Evolutionary conservation across 2,888 invertebrate species (phyloP), one percentile per base, ranked within the genome.

Genomic region (Drosophila yooni): DNA sequence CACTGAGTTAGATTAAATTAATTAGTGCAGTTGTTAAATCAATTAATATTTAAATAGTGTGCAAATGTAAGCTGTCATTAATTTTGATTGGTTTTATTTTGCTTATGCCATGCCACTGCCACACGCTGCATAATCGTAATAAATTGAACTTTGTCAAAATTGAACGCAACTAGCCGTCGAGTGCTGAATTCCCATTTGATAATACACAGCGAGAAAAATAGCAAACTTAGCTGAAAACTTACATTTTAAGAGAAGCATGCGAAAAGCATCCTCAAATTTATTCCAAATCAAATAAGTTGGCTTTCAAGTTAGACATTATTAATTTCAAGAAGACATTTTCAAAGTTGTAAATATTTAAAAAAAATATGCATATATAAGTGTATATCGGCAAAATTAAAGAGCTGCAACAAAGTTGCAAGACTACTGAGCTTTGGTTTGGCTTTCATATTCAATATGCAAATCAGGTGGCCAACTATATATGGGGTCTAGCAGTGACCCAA

Each of bases 391-490:
- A 21, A 21, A 21, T 21, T 21, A 21, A 21, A 21, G 21, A 21
- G 21, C 21, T 21, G 43, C 21, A 25, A 46, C 21, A 25, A 25
- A 46, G 7, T 15, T 1, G 25, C 15, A 15, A 46, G 2, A 6
- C 27, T 27, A 58, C 53, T 69, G 57, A 56, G 40, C 58, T 52
- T 46, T 48, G 46, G 11, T 2, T 53, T 40, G 18, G 50, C 52
- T 62, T 1, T n/a, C 79, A 83, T 83, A 83, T 85, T 76, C 88
- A 79, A 72, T 81, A 88, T 88, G 83, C 85, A 82, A 84, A 84
- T 85, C 46, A 18, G 31, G n/a, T 33, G 67, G 79, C 25, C 56
- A 59, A 29, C 21, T 21, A 34, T 18, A 15, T 29, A 33, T 61
- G 33, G 33, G 33, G 38, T 13, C 31, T 10, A 25, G 3, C 29